These are phyloP conservation scores for Apis laboriosa DNA, from an alignment of 1,140 invertebrate genomes.

Conservation along the genomic window DNA sequence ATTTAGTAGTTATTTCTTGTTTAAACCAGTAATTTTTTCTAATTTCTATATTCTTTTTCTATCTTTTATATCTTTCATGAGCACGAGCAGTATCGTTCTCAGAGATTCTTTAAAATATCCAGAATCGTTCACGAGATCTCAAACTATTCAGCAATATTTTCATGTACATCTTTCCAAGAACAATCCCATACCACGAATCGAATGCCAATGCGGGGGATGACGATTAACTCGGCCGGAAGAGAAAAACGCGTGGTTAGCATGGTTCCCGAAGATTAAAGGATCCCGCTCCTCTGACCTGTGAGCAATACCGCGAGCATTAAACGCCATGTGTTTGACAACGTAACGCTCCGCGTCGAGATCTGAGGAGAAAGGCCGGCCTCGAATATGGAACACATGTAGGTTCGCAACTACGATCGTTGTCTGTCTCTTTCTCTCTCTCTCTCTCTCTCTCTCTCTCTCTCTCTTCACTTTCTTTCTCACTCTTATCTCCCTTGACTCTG, in stretches of 20 bases:
- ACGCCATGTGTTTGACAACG: constrained; percentile 79
- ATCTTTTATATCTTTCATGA: too few relatives aligned
- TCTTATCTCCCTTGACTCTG: not conserved
- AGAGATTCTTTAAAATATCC: too few relatives aligned
- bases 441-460: too few relatives aligned
- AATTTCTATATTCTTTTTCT: too few relatives aligned
- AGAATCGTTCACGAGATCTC: too few relatives aligned
- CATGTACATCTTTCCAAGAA: constrained; percentile 51
- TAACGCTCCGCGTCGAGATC: constrained; percentile 76
- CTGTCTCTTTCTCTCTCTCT: too few relatives aligned
- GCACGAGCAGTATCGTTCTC: too few relatives aligned
- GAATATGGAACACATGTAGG: constrained; percentile 75
- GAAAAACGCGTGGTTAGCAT: constrained; percentile 68
- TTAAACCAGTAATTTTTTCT: too few relatives aligned
- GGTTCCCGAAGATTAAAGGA: constrained; percentile 72
- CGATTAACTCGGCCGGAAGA: constrained; percentile 67
- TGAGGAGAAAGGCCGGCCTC: constrained; percentile 69
- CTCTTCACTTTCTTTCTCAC: not conserved
- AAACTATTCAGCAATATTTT: too few relatives aligned
- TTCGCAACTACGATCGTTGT: constrained; percentile 64
- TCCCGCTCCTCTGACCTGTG: constrained; percentile 69
- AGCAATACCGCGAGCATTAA: constrained; percentile 75
- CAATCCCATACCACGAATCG: constrained; percentile 49
- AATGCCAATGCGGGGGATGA: constrained; percentile 7
- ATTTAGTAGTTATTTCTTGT: too few relatives aligned